Conservation (phyloP, 1,140 invertebrate genomes). For the Drosophila kepulauana region DNA sequence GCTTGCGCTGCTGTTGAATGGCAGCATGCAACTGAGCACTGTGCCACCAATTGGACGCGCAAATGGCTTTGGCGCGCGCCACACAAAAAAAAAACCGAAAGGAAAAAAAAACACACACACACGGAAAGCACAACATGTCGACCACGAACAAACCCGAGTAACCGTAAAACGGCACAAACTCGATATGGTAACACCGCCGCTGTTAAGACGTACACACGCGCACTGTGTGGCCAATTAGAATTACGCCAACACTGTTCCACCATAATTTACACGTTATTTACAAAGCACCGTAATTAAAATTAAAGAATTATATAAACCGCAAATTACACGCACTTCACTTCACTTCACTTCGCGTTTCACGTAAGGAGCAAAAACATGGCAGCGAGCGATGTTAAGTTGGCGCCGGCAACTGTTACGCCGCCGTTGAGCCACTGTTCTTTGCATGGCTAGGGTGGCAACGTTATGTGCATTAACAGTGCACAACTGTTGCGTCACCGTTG, state of each 20-base stretch:
- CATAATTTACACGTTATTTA: neutral
- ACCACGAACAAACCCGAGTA: neutral
- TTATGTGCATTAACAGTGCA: neutral
- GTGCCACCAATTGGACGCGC: conserved; percentile 27
- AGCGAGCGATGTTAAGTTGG: neutral
- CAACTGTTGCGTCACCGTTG: conserved; percentile 22
- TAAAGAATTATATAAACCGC: no score
- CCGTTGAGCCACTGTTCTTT: no score
- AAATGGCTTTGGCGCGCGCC: conserved; percentile 32
- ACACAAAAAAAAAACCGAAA: conserved; percentile 18
- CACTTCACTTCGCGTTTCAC: neutral
- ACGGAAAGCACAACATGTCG: neutral
- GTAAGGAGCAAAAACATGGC: conserved; percentile 2
- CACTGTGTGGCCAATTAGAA: neutral
- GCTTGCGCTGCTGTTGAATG: conserved; percentile 48
- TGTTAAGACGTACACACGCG: conserved; percentile 23
- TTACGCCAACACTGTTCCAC: neutral
- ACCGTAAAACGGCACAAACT: neutral
- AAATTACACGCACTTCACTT: neutral
- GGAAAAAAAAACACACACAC: neutral
- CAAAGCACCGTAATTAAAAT: no score
- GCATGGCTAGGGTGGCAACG: conserved; percentile 13
- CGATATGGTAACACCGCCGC: conserved; percentile 29
- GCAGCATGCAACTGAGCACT: conserved; percentile 60
- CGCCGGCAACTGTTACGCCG: no score